Evolutionary conservation across 2,797 vertebrate species (phyloP), one percentile per base, ranked within the genome.

Genomic region (Sebastes cheni): DNA sequence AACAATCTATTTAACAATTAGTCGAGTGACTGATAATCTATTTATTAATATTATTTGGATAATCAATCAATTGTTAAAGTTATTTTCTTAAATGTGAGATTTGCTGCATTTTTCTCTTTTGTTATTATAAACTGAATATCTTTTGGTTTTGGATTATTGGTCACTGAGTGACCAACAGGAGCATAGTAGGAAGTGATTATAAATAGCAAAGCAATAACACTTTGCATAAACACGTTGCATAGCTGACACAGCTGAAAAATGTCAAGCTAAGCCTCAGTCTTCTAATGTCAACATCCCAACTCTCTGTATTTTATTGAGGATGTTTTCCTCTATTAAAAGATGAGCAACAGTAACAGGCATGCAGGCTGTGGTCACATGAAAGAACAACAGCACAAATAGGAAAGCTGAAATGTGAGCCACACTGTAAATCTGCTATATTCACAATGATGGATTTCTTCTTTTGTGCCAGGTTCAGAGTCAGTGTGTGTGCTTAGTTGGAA

Each of bases 271-370:
- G 27, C 30, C 30, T 29, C 36, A 27, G 29, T 59, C 39, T 46
- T 55, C 34, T 55, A 12, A 46, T 77, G 59, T 71, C 83, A 67
- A 46, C 75, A 58, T 50, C n/a, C 32, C n/a, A 54, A n/a, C n/a
- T n/a, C 22, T 65, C 46, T 32, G 2, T 60, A 6, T 34, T 60
- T 67, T 36, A 39, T n/a, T 61, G 4, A 29, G 13, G 13, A 22
- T 46, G 10, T 56, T 34, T 16, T n/a, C 18, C 30, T 56, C n/a
- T 55, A 10, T 14, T 68, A 46, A 68, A 23, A 60, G 6, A 25
- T n/a, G 13, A 22, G 52, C 52, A 54, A 16, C 52, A 22, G 52
- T n/a, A 54, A 22, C 6, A 14, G 23, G 23, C 25, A 20, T 16
- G 18, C 67, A 64, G 12, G 27, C 6, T 77, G 50, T 25, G 4